A percentile compares a stretch with the other conserved stretches of the same genome.
Conservation (phyloP, 2,113 vertebrate species). For the Rissa tridactyla region DNA sequence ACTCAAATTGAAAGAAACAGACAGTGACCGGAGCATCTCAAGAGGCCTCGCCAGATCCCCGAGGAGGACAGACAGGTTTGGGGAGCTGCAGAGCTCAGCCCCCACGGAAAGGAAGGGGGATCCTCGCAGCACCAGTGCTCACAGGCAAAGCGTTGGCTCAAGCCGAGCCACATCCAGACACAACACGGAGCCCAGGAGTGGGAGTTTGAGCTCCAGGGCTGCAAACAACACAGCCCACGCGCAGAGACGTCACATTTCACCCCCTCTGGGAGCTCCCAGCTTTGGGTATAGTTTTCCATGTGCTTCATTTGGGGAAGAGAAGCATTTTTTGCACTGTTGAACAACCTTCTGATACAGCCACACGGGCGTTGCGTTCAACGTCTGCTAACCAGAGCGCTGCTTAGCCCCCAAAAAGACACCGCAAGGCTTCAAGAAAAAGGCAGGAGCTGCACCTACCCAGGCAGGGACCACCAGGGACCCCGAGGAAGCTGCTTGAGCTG, state of each 20-base stretch:
- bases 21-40: not conserved
- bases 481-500: not conserved
- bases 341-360: rapidly evolving
- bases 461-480: not conserved
- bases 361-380: not conserved
- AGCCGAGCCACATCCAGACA: not conserved
- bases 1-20: not conserved
- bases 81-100: not conserved
- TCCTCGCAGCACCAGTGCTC: not conserved
- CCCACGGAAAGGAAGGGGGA: not conserved
- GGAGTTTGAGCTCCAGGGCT: not conserved
- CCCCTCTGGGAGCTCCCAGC: not conserved
- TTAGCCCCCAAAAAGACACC: not conserved
- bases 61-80: not conserved
- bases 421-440: not conserved
- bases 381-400: not conserved
- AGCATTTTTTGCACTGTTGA: not conserved
- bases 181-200: not conserved
- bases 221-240: not conserved
- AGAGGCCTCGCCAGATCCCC: not conserved
- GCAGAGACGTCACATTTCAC: not conserved
- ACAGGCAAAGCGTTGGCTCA: rapidly evolving
- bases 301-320: not conserved
- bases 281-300: not conserved
- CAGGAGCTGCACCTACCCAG: not conserved